These are phyloP conservation scores for Tringa solitaria DNA, from an alignment of 2,113 vertebrate genomes.

Conservation along the genomic window DNA sequence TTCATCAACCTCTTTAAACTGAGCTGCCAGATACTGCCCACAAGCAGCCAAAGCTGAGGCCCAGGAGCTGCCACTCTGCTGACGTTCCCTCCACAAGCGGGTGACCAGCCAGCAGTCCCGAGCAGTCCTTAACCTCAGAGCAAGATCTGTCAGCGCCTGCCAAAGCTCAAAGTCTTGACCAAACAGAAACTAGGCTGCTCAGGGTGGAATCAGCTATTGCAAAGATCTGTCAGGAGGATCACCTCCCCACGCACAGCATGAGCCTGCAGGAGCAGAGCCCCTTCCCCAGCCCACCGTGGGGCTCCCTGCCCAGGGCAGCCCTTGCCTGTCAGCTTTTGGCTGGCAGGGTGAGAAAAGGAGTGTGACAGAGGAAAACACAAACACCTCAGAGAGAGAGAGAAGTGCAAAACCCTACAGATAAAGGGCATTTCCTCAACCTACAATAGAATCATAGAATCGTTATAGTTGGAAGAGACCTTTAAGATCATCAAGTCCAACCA, in stretches of 20 bases:
- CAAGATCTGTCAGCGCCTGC: background rate
- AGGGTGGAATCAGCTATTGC: background rate
- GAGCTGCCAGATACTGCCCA: background rate
- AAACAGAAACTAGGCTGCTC: background rate
- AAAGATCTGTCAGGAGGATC: background rate
- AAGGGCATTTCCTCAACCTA: background rate
- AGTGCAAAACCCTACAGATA: background rate
- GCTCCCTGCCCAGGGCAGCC: background rate
- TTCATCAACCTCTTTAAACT: background rate
- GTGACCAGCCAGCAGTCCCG: background rate
- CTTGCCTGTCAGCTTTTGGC: no score
- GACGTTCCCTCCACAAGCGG: rapidly evolving
- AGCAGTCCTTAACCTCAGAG: background rate
- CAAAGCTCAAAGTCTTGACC: background rate
- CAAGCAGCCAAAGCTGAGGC: background rate
- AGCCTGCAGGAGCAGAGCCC: background rate
- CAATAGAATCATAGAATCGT: background rate
- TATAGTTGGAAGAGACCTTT: background rate
- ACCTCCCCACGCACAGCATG: rapidly evolving
- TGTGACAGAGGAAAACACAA: background rate
- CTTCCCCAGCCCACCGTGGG: background rate
- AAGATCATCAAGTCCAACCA: background rate
- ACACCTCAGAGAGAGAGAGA: background rate
- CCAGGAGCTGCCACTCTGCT: rapidly evolving
- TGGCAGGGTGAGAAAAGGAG: background rate